phyloP scores from a whole-genome alignment of 1,140 invertebrate species.

The Eriocheir sinensis region DNA sequence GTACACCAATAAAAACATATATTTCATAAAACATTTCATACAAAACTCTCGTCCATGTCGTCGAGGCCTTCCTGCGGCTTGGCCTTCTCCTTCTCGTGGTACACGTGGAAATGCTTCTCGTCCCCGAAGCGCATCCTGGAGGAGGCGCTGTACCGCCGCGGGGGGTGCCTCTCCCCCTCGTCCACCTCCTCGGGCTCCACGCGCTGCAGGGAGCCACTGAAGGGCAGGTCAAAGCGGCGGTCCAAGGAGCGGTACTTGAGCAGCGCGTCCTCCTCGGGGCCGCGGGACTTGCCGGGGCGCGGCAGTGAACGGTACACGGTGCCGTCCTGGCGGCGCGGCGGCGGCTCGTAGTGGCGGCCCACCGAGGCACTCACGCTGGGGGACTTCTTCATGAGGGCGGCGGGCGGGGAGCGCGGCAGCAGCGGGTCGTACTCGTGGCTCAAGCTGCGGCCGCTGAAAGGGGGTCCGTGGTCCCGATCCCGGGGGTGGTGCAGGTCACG shows the following conservation, averaged over 20 bases:
- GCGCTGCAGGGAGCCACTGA: constrained; percentile 75
- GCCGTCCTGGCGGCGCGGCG: constrained; percentile 47
- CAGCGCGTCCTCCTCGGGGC: constrained; percentile 67
- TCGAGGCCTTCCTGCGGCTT: constrained; percentile 67
- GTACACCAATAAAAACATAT: constrained; percentile 78
- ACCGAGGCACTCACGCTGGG: constrained; percentile 76
- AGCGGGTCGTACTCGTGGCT: constrained; percentile 65
- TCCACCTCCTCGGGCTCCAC: constrained; percentile 61
- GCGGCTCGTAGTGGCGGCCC: constrained; percentile 67
- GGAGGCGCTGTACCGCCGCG: constrained; percentile 70
- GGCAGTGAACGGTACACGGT: constrained; percentile 71
- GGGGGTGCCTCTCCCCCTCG: constrained; percentile 47
- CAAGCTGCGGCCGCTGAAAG: constrained; percentile 58
- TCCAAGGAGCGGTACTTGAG: constrained; percentile 77
- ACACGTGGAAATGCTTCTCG: constrained; percentile 78
- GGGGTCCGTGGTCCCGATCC: constrained; percentile 57
- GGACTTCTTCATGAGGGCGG: constrained; percentile 78
- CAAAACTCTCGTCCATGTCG: constrained; percentile 79
- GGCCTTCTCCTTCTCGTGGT: constrained; percentile 77
- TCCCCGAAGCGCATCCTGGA: constrained; percentile 72
- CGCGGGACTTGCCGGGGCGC: constrained; percentile 69
- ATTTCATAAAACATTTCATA: constrained; percentile 78
- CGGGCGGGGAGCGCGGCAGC: constrained; percentile 59
- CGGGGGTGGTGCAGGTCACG: too few relatives aligned
- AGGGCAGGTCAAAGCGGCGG: constrained; percentile 77